Evolutionary conservation across 1,140 invertebrate species (phyloP).

Genomic region (Bombus consobrinus): DNA sequence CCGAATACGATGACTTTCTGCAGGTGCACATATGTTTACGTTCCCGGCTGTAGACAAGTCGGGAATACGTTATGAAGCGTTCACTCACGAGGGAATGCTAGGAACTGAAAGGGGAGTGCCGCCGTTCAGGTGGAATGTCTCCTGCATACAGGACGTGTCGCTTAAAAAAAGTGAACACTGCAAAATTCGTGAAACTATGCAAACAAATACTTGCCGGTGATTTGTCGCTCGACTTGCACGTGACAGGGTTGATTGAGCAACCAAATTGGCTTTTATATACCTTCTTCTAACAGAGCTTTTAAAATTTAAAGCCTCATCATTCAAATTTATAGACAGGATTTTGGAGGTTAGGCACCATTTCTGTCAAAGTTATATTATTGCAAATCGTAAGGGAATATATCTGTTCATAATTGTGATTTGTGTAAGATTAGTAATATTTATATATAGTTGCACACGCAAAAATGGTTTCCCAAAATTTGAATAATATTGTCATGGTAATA

Average conservation of each 20-base stretch:
- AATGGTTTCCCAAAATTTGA: neutral
- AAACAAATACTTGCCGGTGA: slow-evolving; percentile 8
- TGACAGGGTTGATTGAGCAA: neutral
- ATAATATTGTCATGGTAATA: neutral
- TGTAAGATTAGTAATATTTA: neutral
- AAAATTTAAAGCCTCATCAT: neutral
- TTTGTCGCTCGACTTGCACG: neutral
- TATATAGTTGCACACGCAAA: neutral
- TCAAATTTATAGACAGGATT: neutral
- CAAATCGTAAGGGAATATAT: neutral
- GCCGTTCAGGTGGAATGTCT: slow-evolving; percentile 37
- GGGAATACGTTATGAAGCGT: slow-evolving; percentile 41
- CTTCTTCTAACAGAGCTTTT: neutral
- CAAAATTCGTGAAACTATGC: slow-evolving; percentile 44
- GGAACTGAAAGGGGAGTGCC: slow-evolving; percentile 38
- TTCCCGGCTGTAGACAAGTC: slow-evolving; percentile 23
- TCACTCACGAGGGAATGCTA: slow-evolving; percentile 16
- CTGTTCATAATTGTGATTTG: neutral
- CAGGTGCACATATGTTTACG: slow-evolving; percentile 57
- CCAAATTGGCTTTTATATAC: neutral
- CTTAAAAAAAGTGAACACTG: neutral
- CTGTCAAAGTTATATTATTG: neutral
- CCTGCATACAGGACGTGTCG: slow-evolving; percentile 6
- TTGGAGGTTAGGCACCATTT: neutral
- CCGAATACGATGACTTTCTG: slow-evolving; percentile 25